Evolutionary conservation across 2,888 invertebrate species (phyloP).

Genomic region (Acleris emargana): DNA sequence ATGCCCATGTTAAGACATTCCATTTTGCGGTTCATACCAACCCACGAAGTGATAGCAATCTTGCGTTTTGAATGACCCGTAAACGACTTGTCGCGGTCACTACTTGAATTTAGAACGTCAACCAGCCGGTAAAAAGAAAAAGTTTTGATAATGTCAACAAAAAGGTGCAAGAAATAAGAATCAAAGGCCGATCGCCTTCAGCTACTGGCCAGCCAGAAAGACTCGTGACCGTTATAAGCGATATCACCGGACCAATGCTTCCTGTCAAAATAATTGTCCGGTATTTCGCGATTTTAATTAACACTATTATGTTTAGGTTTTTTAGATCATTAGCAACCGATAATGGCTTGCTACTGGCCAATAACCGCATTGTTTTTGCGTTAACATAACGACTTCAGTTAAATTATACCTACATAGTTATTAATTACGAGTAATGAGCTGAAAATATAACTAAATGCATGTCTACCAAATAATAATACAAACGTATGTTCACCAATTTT

Average conservation of each 20-base stretch:
- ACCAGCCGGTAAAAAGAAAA: conserved; percentile 12
- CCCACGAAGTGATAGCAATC: too few species aligned
- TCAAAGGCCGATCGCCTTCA: conserved; percentile 14
- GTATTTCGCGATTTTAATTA: conserved; percentile 21
- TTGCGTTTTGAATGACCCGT: not conserved
- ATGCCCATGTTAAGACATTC: too few species aligned
- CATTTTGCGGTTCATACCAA: too few species aligned
- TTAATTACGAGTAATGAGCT: not conserved
- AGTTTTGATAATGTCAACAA: conserved; percentile 25
- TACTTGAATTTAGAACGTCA: conserved; percentile 18
- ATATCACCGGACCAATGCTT: conserved; percentile 35
- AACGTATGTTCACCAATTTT: too few species aligned
- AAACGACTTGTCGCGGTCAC: not conserved
- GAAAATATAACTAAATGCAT: not conserved
- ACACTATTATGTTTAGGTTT: conserved; percentile 22
- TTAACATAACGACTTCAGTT: not conserved
- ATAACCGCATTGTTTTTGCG: conserved; percentile 13
- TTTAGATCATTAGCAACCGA: conserved; percentile 30
- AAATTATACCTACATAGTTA: too few species aligned
- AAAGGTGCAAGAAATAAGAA: conserved; percentile 2
- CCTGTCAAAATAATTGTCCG: conserved; percentile 34
- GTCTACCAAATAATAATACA: too few species aligned
- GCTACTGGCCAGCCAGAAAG: conserved; percentile 20
- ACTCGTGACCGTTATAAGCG: conserved; percentile 34
- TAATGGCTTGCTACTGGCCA: conserved; percentile 25